phyloP scores from a whole-genome alignment of 2,888 invertebrate species.

The Watsonalla binaria region DNA sequence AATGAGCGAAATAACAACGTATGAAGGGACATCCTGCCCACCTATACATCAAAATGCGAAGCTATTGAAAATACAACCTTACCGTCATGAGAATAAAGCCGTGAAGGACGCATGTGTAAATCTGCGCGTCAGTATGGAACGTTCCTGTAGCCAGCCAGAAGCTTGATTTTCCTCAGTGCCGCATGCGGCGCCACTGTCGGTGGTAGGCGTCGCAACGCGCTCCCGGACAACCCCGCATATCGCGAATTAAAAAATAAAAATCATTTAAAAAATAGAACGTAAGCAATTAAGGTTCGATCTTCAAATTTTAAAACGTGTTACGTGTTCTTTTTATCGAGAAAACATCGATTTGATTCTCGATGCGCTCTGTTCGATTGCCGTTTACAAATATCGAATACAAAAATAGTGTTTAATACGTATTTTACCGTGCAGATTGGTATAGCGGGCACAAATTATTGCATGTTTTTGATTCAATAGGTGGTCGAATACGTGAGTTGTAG shows the following conservation, averaged over 20 bases:
- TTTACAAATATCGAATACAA: constrained; percentile 57
- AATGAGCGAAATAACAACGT: constrained; percentile 54
- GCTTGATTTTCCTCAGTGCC: constrained; percentile 65
- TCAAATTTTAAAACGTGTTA: neutral
- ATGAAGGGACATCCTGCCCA: constrained; percentile 62
- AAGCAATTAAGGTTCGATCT: constrained; percentile 10
- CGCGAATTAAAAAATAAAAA: constrained; percentile 24
- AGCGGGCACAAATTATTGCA: constrained; percentile 49
- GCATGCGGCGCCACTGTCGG: constrained; percentile 70
- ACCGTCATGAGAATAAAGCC: constrained; percentile 24
- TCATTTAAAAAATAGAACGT: constrained; percentile 15
- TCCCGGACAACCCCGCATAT: constrained; percentile 41
- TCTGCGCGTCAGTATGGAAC: constrained; percentile 39
- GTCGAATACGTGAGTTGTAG: constrained; percentile 25
- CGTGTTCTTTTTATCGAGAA: constrained; percentile 7
- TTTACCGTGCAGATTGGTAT: constrained; percentile 56
- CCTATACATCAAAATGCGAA: constrained; percentile 27
- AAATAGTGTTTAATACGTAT: constrained; percentile 66
- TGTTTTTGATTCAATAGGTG: constrained; percentile 28
- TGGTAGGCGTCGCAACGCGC: constrained; percentile 67
- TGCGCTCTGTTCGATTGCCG: constrained; percentile 27
- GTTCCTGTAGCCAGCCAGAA: constrained; percentile 49
- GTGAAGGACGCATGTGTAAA: constrained; percentile 18
- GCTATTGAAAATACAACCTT: constrained; percentile 22
- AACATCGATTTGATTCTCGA: constrained; percentile 9